Conservation (phyloP, 2,113 vertebrate genomes). For the Burhinus bistriatus region DNA sequence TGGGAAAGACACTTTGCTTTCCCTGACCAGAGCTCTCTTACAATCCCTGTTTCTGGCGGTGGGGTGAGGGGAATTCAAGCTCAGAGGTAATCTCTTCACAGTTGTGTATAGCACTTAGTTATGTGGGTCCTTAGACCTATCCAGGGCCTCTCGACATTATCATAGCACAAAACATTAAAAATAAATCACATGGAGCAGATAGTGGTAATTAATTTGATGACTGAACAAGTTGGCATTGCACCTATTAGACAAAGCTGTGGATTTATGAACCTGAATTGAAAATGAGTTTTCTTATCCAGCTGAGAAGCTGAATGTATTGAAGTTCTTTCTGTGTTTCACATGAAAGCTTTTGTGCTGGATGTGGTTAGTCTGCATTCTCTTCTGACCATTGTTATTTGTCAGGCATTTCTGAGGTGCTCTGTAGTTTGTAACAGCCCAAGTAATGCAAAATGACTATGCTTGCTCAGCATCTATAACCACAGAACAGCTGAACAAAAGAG, state of each 20-base stretch:
- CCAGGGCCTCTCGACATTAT: background rate
- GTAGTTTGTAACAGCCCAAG: background rate
- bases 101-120: fast-evolving
- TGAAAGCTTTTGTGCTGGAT: background rate
- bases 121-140: background rate
- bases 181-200: background rate
- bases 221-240: background rate
- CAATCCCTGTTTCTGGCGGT: background rate
- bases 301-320: background rate
- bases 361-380: background rate
- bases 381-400: background rate
- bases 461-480: background rate
- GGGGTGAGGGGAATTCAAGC: background rate
- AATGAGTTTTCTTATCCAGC: background rate
- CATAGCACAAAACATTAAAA: background rate
- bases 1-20: background rate
- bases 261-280: background rate
- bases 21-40: background rate
- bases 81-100: background rate
- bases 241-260: background rate
- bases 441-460: background rate
- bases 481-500: background rate
- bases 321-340: background rate
- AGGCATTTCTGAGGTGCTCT: background rate
- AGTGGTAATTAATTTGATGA: background rate